Base-by-base conservation (phyloP, 2,797 vertebrate species). In the Melanotaenia maccullochi region DNA sequence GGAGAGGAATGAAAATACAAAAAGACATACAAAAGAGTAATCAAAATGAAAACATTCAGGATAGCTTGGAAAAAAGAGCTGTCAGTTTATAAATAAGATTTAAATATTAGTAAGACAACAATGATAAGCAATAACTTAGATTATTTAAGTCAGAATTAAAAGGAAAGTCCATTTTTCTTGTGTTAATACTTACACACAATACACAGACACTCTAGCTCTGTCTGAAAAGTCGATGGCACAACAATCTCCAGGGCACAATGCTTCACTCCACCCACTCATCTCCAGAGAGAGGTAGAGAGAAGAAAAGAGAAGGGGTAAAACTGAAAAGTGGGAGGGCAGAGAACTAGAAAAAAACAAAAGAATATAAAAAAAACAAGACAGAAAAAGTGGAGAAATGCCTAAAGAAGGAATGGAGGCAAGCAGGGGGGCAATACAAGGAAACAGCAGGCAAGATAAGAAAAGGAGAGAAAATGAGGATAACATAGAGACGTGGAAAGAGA, bases 221-320 rank as follows among this genome's bases (percentile, higher is more conserved):
- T 83, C 68, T 85, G 79, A 79, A 81, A 85, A 79, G 77, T 35
- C 74, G 84, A 88, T 83, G 75, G 83, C 81, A 87, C 88, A 91
- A 86, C 90, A 89, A 86, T 91, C 90, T 91, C 88, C 82, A 82
- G 88, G 88, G 87, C 86, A 86, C 82, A 88, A 82, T 86, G 85
- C 85, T 83, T 78, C 86, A 75, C 84, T 89, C 88, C 87, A 87
- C 90, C 92, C 90, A 90, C 90, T 91, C 82, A 85, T 90, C 86
- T 85, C 82, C 8, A 80, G 82, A 82, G 85, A 87, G 83, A 85
- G 82, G 82, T 78, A 71, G 67, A 67, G 72, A 65, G 74, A 71
- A 70, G 61, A 68, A 80, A 74, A 68, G 72, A 67, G 68, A 75
- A 56, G 28, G 60, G 64, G 42, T 30, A 49, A 65, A 72, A 78